Base-by-base conservation (phyloP, 2,888 invertebrate genomes). In the Nycteola revayana region DNA sequence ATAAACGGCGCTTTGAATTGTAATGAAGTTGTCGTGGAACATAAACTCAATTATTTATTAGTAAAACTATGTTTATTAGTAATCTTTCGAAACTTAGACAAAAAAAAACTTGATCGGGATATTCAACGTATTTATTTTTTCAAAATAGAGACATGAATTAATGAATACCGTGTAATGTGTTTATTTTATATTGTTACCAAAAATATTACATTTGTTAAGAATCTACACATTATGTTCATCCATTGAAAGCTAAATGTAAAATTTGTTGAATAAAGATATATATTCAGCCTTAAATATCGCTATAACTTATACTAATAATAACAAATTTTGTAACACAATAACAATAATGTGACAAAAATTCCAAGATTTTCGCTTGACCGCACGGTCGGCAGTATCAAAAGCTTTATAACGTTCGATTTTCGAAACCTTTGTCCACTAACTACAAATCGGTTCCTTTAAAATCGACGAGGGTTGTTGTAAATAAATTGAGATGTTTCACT, bases 401-500 rank as follows among this genome's bases (percentile, higher is more conserved):
- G 66, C 58, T 39, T 44, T 50, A 14, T 36, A 36, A 37, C 9
- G 32, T 34, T 31, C 32, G 25, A 33, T 49, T 49, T 43, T 30
- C 22, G 36, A 49, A 52, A 52, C 53, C 43, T 49, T 55, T 55
- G 55, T 55, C 40, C 49, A 36, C 41, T 28, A 45, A 54, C 44
- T 57, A 57, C 58, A 57, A 57, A 59, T 59, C 47, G 66, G 62
- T 62, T 49, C 49, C 50, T 60, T 58, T 53, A 48, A 55, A 51
- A 41, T 35, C 49, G 52, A 42, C 43, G 52, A 43, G 49, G 52
- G 58, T 38, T 57, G 57, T 47, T 73, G 63, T 70, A 66, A 72
- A 78, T 83, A 85, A 83, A 87, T 85, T 82, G 81, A 88, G 84
- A 83, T 70, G 74, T 87, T 77, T 67, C 66, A 72, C 73, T 68